Evolutionary conservation across 2,888 invertebrate species (phyloP).

Genomic region (Saturnia japonica): DNA sequence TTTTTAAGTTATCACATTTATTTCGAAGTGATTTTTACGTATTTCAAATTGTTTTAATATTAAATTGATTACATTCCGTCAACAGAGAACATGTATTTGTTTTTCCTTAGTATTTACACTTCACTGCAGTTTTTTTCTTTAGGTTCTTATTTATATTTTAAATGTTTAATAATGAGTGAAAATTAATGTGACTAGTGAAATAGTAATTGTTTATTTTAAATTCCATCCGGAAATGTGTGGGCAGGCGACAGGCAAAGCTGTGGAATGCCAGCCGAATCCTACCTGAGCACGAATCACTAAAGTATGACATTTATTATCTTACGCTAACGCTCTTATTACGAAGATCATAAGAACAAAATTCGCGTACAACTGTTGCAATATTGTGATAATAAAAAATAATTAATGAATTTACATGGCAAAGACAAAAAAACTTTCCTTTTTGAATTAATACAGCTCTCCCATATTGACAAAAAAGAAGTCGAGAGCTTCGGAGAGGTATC

Average conservation of each 20-base stretch:
- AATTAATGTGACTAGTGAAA: constrained; percentile 30
- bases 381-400: constrained; percentile 9
- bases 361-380: constrained; percentile 3
- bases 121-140: background rate
- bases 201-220: constrained; percentile 27
- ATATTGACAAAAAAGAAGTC: constrained; percentile 25
- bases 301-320: constrained; percentile 23
- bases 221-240: constrained; percentile 72
- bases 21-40: background rate
- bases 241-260: constrained; percentile 63
- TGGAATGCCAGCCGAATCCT: constrained; percentile 66
- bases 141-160: constrained; percentile 1
- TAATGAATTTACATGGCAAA: constrained; percentile 11
- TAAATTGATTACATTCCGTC: background rate
- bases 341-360: constrained; percentile 25
- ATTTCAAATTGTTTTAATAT: background rate
- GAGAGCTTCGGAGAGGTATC: constrained; percentile 2
- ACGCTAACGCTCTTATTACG: constrained; percentile 22
- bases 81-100: background rate
- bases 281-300: constrained; percentile 54
- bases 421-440: constrained; percentile 10
- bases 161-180: constrained; percentile 22
- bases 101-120: background rate
- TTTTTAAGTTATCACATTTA: background rate
- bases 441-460: constrained; percentile 26